These are phyloP conservation scores for Cygnus olor DNA, from an alignment of 2,797 vertebrate species.

Conservation along the genomic window DNA sequence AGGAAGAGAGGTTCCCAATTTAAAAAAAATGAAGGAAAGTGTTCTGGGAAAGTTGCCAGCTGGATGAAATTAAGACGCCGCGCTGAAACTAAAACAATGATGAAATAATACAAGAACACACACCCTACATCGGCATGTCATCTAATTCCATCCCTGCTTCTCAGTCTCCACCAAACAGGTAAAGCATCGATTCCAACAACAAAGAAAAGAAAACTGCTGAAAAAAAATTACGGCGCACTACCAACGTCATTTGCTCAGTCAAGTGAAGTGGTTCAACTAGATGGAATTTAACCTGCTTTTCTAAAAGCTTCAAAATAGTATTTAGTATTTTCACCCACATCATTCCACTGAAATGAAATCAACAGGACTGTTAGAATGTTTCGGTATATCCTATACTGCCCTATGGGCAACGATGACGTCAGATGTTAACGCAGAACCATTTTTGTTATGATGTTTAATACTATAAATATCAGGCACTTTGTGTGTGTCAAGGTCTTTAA, in stretches of 20 bases:
- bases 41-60: conserved; percentile 64
- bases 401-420: conserved; percentile 22
- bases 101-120: conserved; percentile 66
- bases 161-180: conserved; percentile 48
- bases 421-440: conserved; percentile 14
- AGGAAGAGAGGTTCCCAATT: conserved; percentile 45
- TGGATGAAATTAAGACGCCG: conserved; percentile 42
- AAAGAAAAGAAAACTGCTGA: conserved; percentile 41
- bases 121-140: conserved; percentile 40
- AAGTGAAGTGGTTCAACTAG: conserved; percentile 55
- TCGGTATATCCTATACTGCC: not conserved
- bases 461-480: conserved; percentile 47
- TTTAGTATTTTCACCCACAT: conserved; percentile 33
- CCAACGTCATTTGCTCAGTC: conserved; percentile 33
- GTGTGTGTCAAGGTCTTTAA: conserved; percentile 38
- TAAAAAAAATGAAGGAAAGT: conserved; percentile 55
- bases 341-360: conserved; percentile 60
- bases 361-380: conserved; percentile 37
- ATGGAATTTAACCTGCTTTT: conserved; percentile 68
- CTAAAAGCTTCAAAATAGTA: not conserved
- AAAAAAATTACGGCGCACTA: conserved; percentile 51
- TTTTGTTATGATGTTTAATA: conserved; percentile 25
- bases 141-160: conserved; percentile 56
- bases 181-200: conserved; percentile 55
- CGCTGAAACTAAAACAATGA: conserved; percentile 52